Conservation (phyloP, 37 sponge, comb jelly and placozoan species). For the Tethya wilhelma region DNA sequence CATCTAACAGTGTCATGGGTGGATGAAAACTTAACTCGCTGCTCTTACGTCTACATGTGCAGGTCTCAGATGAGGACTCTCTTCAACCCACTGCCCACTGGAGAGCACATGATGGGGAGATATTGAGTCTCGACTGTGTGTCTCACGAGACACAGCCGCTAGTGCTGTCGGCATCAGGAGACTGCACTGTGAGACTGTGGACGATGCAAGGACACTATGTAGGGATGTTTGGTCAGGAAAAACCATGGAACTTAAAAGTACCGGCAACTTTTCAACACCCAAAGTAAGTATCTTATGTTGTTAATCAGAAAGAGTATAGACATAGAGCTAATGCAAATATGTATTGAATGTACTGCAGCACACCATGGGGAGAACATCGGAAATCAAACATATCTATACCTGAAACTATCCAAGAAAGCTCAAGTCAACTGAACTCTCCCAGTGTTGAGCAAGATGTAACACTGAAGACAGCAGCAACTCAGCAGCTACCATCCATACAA, state of each 20-base stretch:
- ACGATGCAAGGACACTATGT: conserved; percentile 83
- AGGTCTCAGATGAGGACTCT: background rate
- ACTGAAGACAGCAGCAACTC: too few relatives aligned
- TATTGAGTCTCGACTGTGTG: conserved; percentile 68
- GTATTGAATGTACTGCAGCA: background rate
- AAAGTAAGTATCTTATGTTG: too few relatives aligned
- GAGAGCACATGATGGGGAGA: conserved; percentile 83
- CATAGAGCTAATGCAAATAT: too few relatives aligned
- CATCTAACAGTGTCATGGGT: background rate
- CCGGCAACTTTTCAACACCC: conserved; percentile 76
- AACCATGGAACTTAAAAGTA: conserved; percentile 51
- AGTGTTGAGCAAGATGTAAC: too few relatives aligned
- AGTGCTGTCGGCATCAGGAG: conserved; percentile 84
- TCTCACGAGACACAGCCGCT: conserved; percentile 56
- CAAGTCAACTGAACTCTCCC: too few relatives aligned
- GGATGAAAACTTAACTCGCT: background rate
- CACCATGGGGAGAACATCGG: background rate
- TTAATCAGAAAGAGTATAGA: too few relatives aligned
- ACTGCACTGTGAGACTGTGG: conserved; percentile 89
- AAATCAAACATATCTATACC: background rate
- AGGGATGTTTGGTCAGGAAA: conserved; percentile 94
- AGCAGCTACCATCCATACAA: too few relatives aligned
- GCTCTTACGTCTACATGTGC: background rate
- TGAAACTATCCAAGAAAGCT: too few relatives aligned
- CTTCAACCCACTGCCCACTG: conserved; percentile 37